Evolutionary conservation across 2,797 vertebrate genomes (phyloP).

Genomic region (Brachyalestes nurse): DNA sequence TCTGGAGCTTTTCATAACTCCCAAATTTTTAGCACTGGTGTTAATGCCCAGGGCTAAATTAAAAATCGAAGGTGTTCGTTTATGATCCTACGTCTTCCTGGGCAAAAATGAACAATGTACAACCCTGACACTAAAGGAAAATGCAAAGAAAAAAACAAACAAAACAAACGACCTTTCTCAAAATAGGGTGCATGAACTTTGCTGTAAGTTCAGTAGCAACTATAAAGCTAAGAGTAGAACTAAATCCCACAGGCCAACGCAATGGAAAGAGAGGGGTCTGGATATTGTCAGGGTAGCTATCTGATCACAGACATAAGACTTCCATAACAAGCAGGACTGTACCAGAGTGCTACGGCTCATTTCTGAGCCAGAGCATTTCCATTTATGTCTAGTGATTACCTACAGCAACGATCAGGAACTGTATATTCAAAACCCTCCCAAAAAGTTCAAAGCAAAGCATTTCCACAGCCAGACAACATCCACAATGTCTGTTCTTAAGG

Average conservation of each 20-base stretch:
- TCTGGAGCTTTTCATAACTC: background rate
- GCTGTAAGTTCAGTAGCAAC: conserved; percentile 50
- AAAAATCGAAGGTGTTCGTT: background rate
- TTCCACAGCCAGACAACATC: conserved; percentile 47
- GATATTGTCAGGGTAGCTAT: conserved; percentile 83
- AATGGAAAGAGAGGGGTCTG: conserved; percentile 75
- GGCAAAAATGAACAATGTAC: background rate
- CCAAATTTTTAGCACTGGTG: background rate
- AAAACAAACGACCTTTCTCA: conserved; percentile 39
- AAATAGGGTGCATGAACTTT: conserved; percentile 54
- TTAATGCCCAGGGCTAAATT: background rate
- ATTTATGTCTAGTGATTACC: conserved; percentile 62
- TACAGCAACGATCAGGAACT: conserved; percentile 54
- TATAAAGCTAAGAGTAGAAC: conserved; percentile 42
- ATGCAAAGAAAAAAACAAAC: no score
- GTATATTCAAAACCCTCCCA: conserved; percentile 39
- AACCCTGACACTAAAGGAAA: conserved; percentile 9
- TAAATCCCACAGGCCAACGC: conserved; percentile 54
- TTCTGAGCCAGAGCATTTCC: conserved; percentile 69
- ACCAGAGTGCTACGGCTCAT: conserved; percentile 80
- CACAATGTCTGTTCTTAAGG: conserved; percentile 49
- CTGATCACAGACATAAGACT: conserved; percentile 79
- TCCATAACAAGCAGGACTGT: conserved; percentile 76
- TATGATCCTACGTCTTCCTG: background rate
- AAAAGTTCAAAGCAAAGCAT: conserved; percentile 52